Evolutionary conservation across 37 sponge, comb jelly and placozoan genomes (phyloP), one percentile per base, ranked within the genome.

Genomic region (Petrosia ficiformis): DNA sequence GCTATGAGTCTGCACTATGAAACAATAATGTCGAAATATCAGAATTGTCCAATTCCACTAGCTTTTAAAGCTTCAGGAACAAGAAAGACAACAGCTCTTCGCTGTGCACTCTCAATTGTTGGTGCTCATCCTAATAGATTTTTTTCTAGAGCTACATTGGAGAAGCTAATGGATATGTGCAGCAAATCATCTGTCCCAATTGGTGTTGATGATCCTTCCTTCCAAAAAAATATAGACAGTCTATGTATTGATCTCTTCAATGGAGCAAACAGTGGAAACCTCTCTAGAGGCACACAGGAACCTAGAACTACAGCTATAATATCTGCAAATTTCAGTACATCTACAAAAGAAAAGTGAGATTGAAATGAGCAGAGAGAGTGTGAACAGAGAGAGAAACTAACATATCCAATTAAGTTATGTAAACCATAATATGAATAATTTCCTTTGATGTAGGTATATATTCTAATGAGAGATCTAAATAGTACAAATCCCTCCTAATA

Each of bases 21-120:
- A 5, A 39, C 72, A 71, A 38, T 71, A 3, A 22, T 71, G 22
- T 24, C 22, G 30, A 71, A 71, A 38, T 71, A n/a, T 71, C 21
- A 31, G 19, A 25, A 31, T 64, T 64, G 66, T 11, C 72, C 72
- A 8, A 28, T 71, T 2, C 72, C 72, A 4, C 29, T 40, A 39
- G 6, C 5, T 43, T 71, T 40, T 71, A 48, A 48, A 39, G 52
- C n/a, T 1, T 48, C 72, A 29, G 72, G 72, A 2, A 71, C 72
- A 39, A 48, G 72, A 71, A 71, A 71, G 6, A 39, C 72, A 21
- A 71, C 72, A 44, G 72, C 72, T 43, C 21, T 43, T 24, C 1
- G 52, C 24, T 71, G 72, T 71, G 72, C 48, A 2, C 6, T 71
- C 19, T 34, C 72, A 28, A 39, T 71, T 1, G 24, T 38, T 11